Conservation (phyloP, 2,888 invertebrate species). For the Dryobotodes eremita region DNA sequence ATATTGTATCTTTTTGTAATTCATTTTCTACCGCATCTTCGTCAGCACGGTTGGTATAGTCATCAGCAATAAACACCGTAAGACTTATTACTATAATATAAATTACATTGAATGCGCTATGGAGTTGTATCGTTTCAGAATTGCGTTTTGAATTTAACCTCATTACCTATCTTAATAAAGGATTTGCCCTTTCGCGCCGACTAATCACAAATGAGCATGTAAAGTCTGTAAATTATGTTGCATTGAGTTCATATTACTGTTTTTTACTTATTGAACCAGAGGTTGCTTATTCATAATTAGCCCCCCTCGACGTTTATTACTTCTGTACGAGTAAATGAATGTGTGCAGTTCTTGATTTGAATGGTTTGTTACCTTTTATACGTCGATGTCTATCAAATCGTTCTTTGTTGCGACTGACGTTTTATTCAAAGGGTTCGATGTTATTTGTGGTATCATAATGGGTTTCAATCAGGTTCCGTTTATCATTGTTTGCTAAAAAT, state of each 20-base stretch:
- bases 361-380: slow-evolving; percentile 72
- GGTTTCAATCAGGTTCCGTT: slow-evolving; percentile 66
- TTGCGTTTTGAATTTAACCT: slow-evolving; percentile 86
- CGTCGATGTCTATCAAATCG: slow-evolving; percentile 73
- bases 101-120: slow-evolving; percentile 74
- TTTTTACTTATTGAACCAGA: slow-evolving; percentile 82
- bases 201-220: slow-evolving; percentile 91
- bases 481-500: slow-evolving; percentile 69
- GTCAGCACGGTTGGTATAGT: slow-evolving; percentile 82
- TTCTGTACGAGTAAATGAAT: slow-evolving; percentile 87
- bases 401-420: slow-evolving; percentile 70
- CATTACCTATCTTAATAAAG: slow-evolving; percentile 91
- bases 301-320: slow-evolving; percentile 90
- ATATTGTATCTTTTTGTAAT: slow-evolving; percentile 87
- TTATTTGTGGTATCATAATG: slow-evolving; percentile 68
- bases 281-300: slow-evolving; percentile 90
- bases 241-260: slow-evolving; percentile 88
- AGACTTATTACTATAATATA: slow-evolving; percentile 78
- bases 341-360: slow-evolving; percentile 82
- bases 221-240: slow-evolving; percentile 90
- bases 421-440: slow-evolving; percentile 67
- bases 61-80: slow-evolving; percentile 80
- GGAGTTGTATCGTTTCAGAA: slow-evolving; percentile 77
- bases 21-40: slow-evolving; percentile 89
- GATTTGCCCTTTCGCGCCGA: slow-evolving; percentile 91